phyloP scores from a whole-genome alignment of 2,888 invertebrate species.

The Polia nebulosa region DNA sequence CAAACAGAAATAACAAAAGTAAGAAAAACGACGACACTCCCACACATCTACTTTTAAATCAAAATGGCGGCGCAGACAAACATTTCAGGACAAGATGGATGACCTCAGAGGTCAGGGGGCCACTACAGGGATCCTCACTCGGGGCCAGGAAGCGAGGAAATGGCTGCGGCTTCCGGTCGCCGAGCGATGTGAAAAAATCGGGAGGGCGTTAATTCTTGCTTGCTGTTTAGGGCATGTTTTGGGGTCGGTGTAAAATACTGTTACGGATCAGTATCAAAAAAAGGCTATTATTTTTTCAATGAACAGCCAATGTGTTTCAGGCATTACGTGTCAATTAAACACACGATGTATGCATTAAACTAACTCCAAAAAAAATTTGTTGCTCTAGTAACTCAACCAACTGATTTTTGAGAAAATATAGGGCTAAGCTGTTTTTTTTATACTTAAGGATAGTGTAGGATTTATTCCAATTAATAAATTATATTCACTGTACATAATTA shows the following conservation, averaged over 20 bases:
- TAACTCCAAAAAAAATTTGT: too few relatives aligned
- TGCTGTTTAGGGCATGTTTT: slow-evolving; percentile 42
- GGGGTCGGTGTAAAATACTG: neutral
- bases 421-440: too few relatives aligned
- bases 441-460: too few relatives aligned
- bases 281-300: too few relatives aligned
- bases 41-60: slow-evolving; percentile 66
- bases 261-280: too few relatives aligned
- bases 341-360: too few relatives aligned
- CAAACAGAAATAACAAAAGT: slow-evolving; percentile 15
- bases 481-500: too few relatives aligned
- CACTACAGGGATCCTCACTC: slow-evolving; percentile 74
- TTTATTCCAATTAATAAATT: too few relatives aligned
- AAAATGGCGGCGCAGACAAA: slow-evolving; percentile 69
- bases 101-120: slow-evolving; percentile 70
- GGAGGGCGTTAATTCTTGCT: slow-evolving; percentile 68
- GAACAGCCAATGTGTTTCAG: too few relatives aligned
- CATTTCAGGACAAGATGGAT: slow-evolving; percentile 75
- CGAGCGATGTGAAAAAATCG: slow-evolving; percentile 67
- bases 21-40: slow-evolving; percentile 26
- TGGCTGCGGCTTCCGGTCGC: slow-evolving; percentile 75
- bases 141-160: slow-evolving; percentile 77
- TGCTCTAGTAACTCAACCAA: too few relatives aligned
- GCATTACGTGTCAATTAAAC: too few relatives aligned
- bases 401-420: too few relatives aligned